These are phyloP conservation scores for Thunnus thynnus DNA, from an alignment of 2,113 vertebrate species.

Conservation along the genomic window DNA sequence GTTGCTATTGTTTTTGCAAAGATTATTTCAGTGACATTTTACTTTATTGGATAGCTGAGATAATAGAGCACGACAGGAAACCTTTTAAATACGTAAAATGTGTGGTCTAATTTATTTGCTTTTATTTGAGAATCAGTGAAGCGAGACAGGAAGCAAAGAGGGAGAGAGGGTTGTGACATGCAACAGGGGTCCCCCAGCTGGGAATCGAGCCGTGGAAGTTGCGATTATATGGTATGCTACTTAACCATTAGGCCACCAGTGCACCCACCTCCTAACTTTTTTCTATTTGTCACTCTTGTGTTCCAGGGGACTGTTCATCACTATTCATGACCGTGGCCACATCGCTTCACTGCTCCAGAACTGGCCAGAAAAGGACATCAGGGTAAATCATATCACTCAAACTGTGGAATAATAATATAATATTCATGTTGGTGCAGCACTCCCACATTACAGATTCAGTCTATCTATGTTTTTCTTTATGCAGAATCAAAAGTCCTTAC, in stretches of 20 bases:
- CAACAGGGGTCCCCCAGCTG: too few species aligned
- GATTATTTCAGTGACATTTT: not conserved
- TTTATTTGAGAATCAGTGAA: too few species aligned
- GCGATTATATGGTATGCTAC: too few species aligned
- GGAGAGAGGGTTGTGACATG: too few species aligned
- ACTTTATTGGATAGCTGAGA: not conserved
- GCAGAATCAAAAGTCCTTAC: too few species aligned
- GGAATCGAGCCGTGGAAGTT: too few species aligned
- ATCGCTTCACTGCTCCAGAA: conserved; percentile 91
- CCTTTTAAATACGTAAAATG: not conserved
- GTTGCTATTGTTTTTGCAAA: conserved; percentile 12
- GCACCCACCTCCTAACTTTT: not conserved
- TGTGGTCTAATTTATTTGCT: not conserved
- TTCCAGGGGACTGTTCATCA: conserved; percentile 95
- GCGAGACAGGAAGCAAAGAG: too few species aligned
- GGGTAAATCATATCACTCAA: conserved; percentile 81
- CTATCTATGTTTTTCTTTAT: too few species aligned
- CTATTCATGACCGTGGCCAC: conserved; percentile 93
- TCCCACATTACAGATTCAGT: not conserved
- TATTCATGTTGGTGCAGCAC: not conserved
- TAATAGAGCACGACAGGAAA: not conserved
- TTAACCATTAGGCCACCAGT: too few species aligned
- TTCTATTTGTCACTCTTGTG: conserved; percentile 39
- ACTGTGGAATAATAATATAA: not conserved
- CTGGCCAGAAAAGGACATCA: conserved; percentile 92